Percentiles rank a stretch among this genome's conserved stretches.
These are phyloP conservation scores for Onychostoma macrolepis DNA, from an alignment of 2,113 vertebrate genomes.

Conservation along the genomic window DNA sequence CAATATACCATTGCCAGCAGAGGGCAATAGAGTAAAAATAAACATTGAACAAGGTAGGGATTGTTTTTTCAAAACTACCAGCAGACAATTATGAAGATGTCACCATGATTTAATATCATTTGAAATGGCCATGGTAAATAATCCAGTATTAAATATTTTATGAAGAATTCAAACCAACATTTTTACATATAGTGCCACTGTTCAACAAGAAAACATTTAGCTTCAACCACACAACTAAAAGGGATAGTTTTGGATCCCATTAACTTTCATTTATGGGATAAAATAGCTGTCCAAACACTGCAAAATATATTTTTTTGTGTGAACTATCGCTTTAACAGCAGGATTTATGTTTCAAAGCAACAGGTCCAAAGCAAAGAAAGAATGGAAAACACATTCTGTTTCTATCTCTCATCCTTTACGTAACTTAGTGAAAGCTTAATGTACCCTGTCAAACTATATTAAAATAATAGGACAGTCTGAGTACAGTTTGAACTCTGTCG, in stretches of 20 bases:
- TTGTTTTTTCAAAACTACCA: background rate
- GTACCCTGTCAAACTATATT: background rate
- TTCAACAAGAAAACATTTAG: background rate
- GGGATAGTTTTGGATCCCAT: background rate
- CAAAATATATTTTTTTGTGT: background rate
- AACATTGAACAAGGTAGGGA: background rate
- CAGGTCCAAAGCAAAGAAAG: background rate
- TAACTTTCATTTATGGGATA: background rate
- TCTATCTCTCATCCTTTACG: background rate
- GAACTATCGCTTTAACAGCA: background rate
- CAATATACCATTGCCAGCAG: background rate
- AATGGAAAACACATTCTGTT: no score
- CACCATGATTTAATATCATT: background rate
- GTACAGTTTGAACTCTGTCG: background rate
- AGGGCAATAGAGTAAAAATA: background rate
- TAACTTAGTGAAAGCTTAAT: conserved; percentile 9
- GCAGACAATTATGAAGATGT: background rate
- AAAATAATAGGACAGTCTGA: background rate
- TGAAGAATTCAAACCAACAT: background rate
- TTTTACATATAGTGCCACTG: background rate
- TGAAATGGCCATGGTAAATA: background rate
- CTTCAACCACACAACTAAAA: background rate
- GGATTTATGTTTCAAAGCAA: background rate
- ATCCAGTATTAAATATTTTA: background rate
- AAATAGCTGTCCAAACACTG: background rate